Evolutionary conservation across 2,888 invertebrate genomes (phyloP), one percentile per base, ranked within the genome.

Genomic region (Nysson spinosus): DNA sequence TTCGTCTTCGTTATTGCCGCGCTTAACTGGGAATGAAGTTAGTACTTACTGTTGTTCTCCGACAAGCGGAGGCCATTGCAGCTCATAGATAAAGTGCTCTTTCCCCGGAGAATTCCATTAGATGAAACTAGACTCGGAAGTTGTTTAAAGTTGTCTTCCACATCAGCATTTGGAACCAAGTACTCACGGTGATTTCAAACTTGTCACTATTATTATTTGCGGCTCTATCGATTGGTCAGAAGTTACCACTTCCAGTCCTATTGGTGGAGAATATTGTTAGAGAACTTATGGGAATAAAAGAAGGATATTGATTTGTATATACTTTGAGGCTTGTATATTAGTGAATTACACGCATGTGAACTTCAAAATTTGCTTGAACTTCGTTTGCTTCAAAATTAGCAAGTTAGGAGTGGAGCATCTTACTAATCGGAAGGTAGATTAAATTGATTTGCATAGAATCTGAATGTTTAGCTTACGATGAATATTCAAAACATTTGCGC

Each of bases 401-500:
- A 46, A 51, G 35, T 63, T 52, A 37, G 14, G 20, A 11, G 35
- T 20, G 46, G 35, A 40, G 16, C 9, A 34, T 51, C 44, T 28
- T 51, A 30, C 50, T 55, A 52, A 32, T 58, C 42, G 40, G 42
- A 50, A 51, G 49, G 20, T 34, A 20, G 43, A 50, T 60, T 71
- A 72, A 67, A 58, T 56, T 52, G 47, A 72, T 67, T 72, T 71
- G 67, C 72, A 67, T 71, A 58, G 72, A 71, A 71, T 71, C 58
- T 56, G 28, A 5, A 34, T 30, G 55, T 56, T 54, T 52, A 35
- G 32, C 44, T 24, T 22, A 34, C 30, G 30, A 63, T 72, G 63
- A 72, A 71, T 72, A 67, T 71, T 72, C 55, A 62, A 71, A 30
- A 34, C 28, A 43, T 19, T n/a, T n/a, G n/a, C n/a, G 26, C 30